Evolutionary conservation across 92 coral and sea anemone species (phyloP).

Genomic region (Galaxea fascicularis): DNA sequence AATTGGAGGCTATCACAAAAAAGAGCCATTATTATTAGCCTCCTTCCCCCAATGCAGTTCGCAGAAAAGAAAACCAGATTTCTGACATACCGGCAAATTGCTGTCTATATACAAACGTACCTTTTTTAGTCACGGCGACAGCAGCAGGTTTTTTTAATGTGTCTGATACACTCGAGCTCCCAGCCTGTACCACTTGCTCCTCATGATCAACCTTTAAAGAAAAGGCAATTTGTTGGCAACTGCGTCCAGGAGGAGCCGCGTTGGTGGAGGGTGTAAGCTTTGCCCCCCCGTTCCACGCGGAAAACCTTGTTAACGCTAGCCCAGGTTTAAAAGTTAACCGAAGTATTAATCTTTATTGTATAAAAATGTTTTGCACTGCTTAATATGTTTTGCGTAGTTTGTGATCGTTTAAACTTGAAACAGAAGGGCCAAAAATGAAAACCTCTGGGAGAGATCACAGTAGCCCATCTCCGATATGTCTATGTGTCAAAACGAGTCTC

Average conservation of each 20-base stretch:
- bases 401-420: too few relatives aligned
- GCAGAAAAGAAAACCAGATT: too few relatives aligned
- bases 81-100: conserved; percentile 17
- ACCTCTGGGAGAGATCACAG: too few relatives aligned
- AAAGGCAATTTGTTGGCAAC: not conserved
- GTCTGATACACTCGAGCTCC: conserved; percentile 23
- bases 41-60: too few relatives aligned
- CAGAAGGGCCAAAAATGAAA: too few relatives aligned
- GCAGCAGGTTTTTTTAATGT: conserved; percentile 19
- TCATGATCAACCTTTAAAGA: too few relatives aligned
- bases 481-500: conserved; percentile 15
- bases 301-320: not conserved
- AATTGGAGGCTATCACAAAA: too few relatives aligned
- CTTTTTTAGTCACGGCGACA: conserved; percentile 23
- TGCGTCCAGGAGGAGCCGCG: conserved; percentile 6
- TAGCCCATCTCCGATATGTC: not conserved
- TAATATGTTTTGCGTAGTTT: too few relatives aligned
- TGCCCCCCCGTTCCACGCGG: not conserved
- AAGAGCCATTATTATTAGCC: too few relatives aligned
- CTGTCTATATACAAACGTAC: conserved; percentile 26
- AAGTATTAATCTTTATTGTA: too few relatives aligned
- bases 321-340: too few relatives aligned
- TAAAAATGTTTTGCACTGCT: too few relatives aligned
- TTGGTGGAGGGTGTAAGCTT: not conserved
- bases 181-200: conserved; percentile 24